phyloP scores from a whole-genome alignment of 2,113 vertebrate genomes.

The Spheniscus mendiculus region DNA sequence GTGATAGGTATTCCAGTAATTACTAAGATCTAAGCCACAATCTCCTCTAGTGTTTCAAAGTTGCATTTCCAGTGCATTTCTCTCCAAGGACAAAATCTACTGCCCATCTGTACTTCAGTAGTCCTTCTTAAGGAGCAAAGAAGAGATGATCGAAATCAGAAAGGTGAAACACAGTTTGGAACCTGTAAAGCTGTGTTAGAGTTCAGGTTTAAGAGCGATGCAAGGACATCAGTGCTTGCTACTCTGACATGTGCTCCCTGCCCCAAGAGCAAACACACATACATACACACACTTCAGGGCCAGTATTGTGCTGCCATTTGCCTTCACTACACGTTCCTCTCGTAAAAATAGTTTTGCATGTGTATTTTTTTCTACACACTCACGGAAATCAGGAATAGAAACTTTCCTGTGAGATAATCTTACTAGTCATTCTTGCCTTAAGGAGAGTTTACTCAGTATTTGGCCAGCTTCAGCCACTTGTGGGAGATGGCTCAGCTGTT shows the following conservation, averaged over 20 bases:
- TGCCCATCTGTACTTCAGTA: not conserved
- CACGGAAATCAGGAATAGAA: not conserved
- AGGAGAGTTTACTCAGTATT: not conserved
- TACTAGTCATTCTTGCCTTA: not conserved
- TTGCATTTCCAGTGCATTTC: not conserved
- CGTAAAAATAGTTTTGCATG: not conserved
- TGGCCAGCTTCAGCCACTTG: not conserved
- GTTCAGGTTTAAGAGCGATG: not conserved
- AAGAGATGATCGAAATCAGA: not conserved
- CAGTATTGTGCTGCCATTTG: not conserved
- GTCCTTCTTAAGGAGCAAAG: not conserved
- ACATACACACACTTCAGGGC: not conserved
- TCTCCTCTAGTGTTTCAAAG: not conserved
- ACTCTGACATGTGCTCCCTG: fast-evolving
- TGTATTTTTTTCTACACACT: not conserved
- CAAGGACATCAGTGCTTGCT: not conserved
- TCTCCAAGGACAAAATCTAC: not conserved
- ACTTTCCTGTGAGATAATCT: not conserved
- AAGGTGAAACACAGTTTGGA: not conserved
- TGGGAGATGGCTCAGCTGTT: not conserved
- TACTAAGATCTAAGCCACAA: not conserved
- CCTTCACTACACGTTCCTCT: not conserved
- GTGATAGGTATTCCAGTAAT: not conserved
- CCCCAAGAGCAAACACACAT: not conserved
- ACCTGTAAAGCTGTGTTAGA: not conserved